These are phyloP conservation scores for Calcarius lapponicus DNA, from an alignment of 2,797 vertebrate species.

Conservation along the genomic window DNA sequence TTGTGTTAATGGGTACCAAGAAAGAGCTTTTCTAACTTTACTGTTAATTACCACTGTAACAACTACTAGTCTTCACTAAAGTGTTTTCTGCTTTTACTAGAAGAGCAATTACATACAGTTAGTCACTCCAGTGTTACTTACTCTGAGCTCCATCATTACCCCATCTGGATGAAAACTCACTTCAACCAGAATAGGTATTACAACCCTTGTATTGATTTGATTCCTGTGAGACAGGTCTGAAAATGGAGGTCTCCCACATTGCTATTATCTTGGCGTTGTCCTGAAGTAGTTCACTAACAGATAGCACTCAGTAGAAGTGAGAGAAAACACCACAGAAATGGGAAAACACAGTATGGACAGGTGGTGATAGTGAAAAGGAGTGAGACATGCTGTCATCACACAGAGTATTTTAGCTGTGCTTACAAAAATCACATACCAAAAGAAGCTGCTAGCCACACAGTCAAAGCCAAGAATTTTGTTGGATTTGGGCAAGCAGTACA, in stretches of 20 bases:
- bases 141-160: background rate
- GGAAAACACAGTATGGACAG: background rate
- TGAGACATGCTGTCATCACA: constrained; percentile 36
- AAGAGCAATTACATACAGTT: background rate
- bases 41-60: constrained; percentile 4
- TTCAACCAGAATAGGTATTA: background rate
- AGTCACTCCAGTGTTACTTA: background rate
- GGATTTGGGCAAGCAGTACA: background rate
- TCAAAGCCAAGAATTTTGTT: background rate
- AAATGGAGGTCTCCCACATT: background rate
- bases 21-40: constrained; percentile 7
- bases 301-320: background rate
- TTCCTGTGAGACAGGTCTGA: background rate
- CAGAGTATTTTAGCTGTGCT: background rate
- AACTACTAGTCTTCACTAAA: background rate
- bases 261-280: background rate
- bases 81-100: background rate
- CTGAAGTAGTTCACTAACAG: background rate
- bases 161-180: background rate
- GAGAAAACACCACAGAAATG: background rate
- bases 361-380: constrained; percentile 2
- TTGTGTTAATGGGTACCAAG: background rate
- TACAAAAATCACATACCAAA: background rate
- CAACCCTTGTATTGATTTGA: background rate
- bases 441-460: constrained; percentile 28